Conservation (phyloP, 2,888 invertebrate species). For the Hipparchia sbordonii region DNA sequence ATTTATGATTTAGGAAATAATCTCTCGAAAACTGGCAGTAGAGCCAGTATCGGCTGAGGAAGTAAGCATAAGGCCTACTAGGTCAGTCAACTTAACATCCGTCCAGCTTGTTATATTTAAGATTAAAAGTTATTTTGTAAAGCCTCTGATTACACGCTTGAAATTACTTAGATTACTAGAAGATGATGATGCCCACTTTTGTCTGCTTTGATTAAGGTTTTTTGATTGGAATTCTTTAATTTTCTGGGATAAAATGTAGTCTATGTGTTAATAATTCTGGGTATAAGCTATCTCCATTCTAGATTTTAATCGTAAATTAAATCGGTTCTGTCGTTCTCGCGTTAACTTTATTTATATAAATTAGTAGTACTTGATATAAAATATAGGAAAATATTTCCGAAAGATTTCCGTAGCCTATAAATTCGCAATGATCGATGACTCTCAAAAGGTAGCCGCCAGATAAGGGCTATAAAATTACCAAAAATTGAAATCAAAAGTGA, state of each 20-base stretch:
- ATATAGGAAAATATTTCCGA: not conserved
- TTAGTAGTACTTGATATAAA: too few relatives aligned
- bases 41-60: not conserved
- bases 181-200: too few relatives aligned
- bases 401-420: not conserved
- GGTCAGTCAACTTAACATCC: not conserved
- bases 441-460: not conserved
- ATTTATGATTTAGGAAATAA: constrained; percentile 5
- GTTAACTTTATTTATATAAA: too few relatives aligned
- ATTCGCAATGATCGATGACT: not conserved
- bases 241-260: too few relatives aligned
- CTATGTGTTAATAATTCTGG: too few relatives aligned
- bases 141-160: too few relatives aligned
- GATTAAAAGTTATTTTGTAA: not conserved
- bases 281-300: too few relatives aligned
- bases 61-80: not conserved
- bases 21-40: not conserved
- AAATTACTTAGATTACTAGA: too few relatives aligned
- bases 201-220: too few relatives aligned
- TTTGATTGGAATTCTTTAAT: too few relatives aligned
- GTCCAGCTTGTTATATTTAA: not conserved
- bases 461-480: not conserved
- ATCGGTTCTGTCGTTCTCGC: too few relatives aligned
- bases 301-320: too few relatives aligned
- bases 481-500: constrained; percentile 23